Evolutionary conservation across 2,888 invertebrate genomes (phyloP).

Genomic region (Carcina quercana): DNA sequence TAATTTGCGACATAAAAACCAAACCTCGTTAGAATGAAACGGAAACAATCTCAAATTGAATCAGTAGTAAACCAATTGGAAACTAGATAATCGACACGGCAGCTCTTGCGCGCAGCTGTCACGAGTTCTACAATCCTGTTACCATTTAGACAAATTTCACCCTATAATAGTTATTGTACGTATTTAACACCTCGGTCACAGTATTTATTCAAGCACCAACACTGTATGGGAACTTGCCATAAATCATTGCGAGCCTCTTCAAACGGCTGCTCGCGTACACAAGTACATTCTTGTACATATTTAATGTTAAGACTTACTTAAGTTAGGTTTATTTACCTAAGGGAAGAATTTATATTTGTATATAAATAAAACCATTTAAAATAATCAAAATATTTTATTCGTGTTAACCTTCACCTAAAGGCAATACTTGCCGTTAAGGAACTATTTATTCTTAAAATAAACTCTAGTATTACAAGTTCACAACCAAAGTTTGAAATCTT

Average conservation of each 20-base stretch:
- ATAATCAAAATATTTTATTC: constrained; percentile 21
- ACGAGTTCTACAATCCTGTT: neutral
- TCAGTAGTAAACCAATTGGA: too few species aligned
- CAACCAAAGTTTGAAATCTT: too few species aligned
- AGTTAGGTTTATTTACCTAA: constrained; percentile 58
- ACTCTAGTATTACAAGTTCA: too few species aligned
- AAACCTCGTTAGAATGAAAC: too few species aligned
- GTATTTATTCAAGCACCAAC: constrained; percentile 30
- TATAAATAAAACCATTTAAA: constrained; percentile 43
- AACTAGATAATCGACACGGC: too few species aligned
- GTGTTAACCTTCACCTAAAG: constrained; percentile 6
- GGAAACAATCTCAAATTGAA: too few species aligned
- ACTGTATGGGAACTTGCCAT: constrained; percentile 29
- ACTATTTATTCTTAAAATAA: too few species aligned
- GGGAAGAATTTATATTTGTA: constrained; percentile 65
- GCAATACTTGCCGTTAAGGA: too few species aligned
- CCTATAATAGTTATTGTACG: neutral
- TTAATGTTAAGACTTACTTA: constrained; percentile 49
- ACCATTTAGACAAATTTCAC: constrained; percentile 1
- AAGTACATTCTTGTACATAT: constrained; percentile 45
- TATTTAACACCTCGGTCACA: constrained; percentile 7
- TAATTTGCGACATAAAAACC: too few species aligned
- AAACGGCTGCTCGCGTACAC: constrained; percentile 51
- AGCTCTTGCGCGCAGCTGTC: too few species aligned
- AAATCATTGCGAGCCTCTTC: constrained; percentile 30